phyloP scores from a whole-genome alignment of 2,888 invertebrate species.

The Pyrocoelia pectoralis region DNA sequence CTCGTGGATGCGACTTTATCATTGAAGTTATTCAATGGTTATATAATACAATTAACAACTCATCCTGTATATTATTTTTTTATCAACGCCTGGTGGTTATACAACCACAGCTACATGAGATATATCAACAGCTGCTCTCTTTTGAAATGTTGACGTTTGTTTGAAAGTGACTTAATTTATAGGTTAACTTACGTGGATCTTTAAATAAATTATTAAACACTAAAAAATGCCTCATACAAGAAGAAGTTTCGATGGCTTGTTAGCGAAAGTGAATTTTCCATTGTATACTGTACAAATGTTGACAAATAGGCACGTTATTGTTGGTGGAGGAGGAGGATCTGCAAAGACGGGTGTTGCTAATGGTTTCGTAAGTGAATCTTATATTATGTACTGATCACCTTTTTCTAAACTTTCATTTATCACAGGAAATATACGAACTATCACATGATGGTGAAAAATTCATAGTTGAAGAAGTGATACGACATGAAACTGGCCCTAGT shows the following conservation, averaged over 20 bases:
- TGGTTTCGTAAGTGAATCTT: conserved; percentile 96
- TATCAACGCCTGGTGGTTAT: too few relatives aligned
- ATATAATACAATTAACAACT: too few relatives aligned
- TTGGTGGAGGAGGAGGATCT: conserved; percentile 97
- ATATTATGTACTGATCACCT: too few relatives aligned
- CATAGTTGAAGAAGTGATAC: conserved; percentile 85
- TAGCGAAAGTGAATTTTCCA: conserved; percentile 92
- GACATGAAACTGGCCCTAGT: conserved; percentile 87
- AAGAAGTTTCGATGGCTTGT: conserved; percentile 72
- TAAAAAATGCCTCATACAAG: conserved; percentile 69
- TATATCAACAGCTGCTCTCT: too few relatives aligned
- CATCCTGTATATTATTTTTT: too few relatives aligned
- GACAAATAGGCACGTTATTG: conserved; percentile 90
- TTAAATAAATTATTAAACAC: too few relatives aligned
- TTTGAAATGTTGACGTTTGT: too few relatives aligned
- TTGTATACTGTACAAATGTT: conserved; percentile 90
- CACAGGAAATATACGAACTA: conserved; percentile 92
- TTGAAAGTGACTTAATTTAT: neutral
- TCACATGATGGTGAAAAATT: conserved; percentile 85
- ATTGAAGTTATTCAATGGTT: too few relatives aligned
- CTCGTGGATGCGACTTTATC: too few relatives aligned
- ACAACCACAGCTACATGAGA: neutral
- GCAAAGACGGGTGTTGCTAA: conserved; percentile 97
- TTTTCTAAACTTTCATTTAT: too few relatives aligned
- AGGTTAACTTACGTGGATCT: conserved; percentile 55